phyloP scores from a whole-genome alignment of 1,140 invertebrate species.

The Linepithema humile region DNA sequence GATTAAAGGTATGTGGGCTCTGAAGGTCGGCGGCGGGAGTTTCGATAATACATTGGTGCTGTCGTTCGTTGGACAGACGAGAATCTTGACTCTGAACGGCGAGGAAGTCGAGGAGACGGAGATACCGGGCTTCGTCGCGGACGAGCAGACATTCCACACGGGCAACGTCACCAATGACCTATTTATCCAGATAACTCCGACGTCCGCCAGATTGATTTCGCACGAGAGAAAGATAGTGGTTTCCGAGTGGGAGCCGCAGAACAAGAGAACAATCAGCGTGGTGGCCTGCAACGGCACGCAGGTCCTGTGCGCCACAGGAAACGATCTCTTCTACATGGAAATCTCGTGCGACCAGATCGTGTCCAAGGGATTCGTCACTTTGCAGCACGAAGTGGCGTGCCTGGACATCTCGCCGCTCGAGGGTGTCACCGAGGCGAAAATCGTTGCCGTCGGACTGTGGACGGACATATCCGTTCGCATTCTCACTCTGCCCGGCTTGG shows the following conservation, averaged over 20 bases:
- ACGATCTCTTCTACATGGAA: slow-evolving; percentile 95
- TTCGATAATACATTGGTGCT: slow-evolving; percentile 96
- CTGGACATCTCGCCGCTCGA: slow-evolving; percentile 95
- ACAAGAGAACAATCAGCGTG: slow-evolving; percentile 92
- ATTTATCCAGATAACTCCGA: slow-evolving; percentile 92
- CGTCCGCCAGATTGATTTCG: slow-evolving; percentile 89
- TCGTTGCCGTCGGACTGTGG: slow-evolving; percentile 98
- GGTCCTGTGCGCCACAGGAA: slow-evolving; percentile 95
- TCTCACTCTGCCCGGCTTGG: slow-evolving; percentile 91
- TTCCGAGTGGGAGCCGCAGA: slow-evolving; percentile 91
- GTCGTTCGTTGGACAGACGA: slow-evolving; percentile 97
- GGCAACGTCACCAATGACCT: slow-evolving; percentile 94
- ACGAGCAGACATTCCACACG: slow-evolving; percentile 96
- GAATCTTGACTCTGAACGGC: slow-evolving; percentile 94
- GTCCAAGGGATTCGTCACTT: slow-evolving; percentile 87
- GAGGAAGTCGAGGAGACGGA: slow-evolving; percentile 99
- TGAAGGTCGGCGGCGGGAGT: slow-evolving; percentile 89
- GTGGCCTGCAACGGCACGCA: slow-evolving; percentile 94
- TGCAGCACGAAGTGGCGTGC: slow-evolving; percentile 98
- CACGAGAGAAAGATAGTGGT: slow-evolving; percentile 88
- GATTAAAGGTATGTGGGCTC: slow-evolving; percentile 98
- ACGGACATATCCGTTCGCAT: slow-evolving; percentile 97
- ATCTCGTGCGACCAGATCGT: slow-evolving; percentile 89
- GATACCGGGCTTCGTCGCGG: slow-evolving; percentile 93
- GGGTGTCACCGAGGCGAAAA: slow-evolving; percentile 86